Percentiles rank a stretch among this genome's conserved stretches.
phyloP scores from a whole-genome alignment of 2,113 vertebrate genomes.

The Colinus virginianus region DNA sequence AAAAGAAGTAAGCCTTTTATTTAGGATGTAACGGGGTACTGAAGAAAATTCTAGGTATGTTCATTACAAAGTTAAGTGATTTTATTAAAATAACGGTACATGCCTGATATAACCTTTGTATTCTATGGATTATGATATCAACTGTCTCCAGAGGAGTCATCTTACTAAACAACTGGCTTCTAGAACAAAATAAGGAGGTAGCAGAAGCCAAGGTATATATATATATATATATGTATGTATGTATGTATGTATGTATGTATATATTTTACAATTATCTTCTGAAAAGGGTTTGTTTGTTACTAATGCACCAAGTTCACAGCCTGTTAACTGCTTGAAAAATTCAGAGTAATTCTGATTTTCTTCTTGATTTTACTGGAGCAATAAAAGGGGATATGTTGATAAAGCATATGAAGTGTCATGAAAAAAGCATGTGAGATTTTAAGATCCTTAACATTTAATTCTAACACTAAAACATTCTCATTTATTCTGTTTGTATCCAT shows the following conservation, averaged over 20 bases:
- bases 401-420: not conserved
- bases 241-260: too few species aligned
- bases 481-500: not conserved
- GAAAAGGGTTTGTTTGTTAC: not conserved
- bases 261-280: not conserved
- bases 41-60: constrained; percentile 75
- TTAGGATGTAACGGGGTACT: constrained; percentile 66
- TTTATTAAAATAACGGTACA: not conserved
- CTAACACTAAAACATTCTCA: not conserved
- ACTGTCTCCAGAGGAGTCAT: not conserved
- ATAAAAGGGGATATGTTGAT: not conserved
- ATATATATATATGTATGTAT: too few species aligned
- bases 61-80: not conserved
- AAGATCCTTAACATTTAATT: not conserved
- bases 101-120: not conserved
- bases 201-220: not conserved
- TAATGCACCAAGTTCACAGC: not conserved
- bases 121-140: not conserved
- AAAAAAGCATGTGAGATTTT: not conserved
- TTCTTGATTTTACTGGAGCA: not conserved
- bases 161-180: not conserved
- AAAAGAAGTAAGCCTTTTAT: constrained; percentile 43
- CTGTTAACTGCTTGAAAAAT: constrained; percentile 8
- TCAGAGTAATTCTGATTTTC: not conserved
- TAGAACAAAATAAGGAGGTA: not conserved